Evolutionary conservation across 2,797 vertebrate species (phyloP).

Genomic region (Coilia nasus): DNA sequence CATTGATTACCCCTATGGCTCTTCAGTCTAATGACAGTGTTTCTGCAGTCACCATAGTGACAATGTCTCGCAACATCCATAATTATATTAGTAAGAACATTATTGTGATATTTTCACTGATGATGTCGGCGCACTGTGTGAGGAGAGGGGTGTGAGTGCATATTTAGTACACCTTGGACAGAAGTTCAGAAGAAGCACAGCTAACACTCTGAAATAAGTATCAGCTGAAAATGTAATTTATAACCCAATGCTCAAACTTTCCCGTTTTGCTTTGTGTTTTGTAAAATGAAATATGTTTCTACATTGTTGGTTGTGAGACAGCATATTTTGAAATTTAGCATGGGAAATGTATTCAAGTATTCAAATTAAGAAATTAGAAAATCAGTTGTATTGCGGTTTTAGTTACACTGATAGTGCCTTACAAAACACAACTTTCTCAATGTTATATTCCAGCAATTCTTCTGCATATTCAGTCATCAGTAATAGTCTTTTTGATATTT

Average conservation of each 20-base stretch:
- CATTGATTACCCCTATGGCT: background rate
- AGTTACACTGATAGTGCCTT: no score
- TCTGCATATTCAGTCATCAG: no score
- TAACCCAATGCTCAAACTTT: background rate
- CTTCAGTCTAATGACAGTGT: background rate
- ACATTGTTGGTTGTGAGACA: background rate
- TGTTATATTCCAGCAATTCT: no score
- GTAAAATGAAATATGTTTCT: background rate
- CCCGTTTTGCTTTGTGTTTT: background rate
- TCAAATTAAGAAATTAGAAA: background rate
- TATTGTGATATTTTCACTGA: background rate
- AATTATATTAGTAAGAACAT: background rate
- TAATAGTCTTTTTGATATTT: no score
- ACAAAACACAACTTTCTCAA: no score
- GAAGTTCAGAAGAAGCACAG: background rate
- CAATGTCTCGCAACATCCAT: background rate
- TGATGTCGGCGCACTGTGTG: background rate
- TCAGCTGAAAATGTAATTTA: background rate
- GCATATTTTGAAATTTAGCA: background rate
- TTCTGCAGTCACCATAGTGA: background rate
- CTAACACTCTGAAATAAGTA: background rate
- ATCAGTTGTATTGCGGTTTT: background rate
- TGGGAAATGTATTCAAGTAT: background rate
- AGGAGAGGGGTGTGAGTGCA: no score
- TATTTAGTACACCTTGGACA: background rate